These are phyloP conservation scores for Calypte anna DNA, from an alignment of 2,113 vertebrate genomes.

Conservation along the genomic window DNA sequence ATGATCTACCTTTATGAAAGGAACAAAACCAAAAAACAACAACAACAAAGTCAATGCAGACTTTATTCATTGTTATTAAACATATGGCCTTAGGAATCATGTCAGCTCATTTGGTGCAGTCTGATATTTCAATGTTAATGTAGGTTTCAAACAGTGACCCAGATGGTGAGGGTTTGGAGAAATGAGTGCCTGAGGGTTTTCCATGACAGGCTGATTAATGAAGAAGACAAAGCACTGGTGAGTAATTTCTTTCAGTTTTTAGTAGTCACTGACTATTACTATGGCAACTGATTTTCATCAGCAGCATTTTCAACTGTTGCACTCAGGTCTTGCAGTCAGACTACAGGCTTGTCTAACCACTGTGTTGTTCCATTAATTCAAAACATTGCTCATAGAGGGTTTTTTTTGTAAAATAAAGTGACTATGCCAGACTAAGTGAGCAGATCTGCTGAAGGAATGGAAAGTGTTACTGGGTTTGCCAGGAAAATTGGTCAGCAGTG, in stretches of 20 bases:
- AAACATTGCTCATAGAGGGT: background rate
- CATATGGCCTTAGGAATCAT: background rate
- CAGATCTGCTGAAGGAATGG: background rate
- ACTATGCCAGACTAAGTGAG: background rate
- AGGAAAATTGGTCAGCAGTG: background rate
- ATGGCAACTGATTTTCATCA: background rate
- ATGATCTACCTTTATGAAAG: background rate
- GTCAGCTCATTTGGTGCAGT: background rate
- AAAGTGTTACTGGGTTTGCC: background rate
- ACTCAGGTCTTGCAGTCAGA: background rate
- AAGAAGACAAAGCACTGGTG: constrained; percentile 89
- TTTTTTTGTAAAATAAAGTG: background rate
- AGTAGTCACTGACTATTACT: constrained; percentile 8
- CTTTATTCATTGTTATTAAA: background rate
- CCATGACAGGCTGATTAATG: constrained; percentile 91
- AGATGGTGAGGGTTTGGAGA: constrained; percentile 96
- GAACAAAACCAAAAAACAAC: background rate
- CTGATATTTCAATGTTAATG: background rate
- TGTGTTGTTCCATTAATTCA: background rate
- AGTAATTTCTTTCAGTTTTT: constrained; percentile 38
- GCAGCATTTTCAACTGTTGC: background rate
- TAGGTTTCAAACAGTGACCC: constrained; percentile 86
- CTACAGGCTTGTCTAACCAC: background rate
- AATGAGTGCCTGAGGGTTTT: constrained; percentile 96
- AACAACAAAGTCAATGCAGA: background rate